Percentiles rank a stretch among this genome's conserved stretches.
phyloP scores from a whole-genome alignment of 2,797 vertebrate species.

The Tympanoctomys barrerae region DNA sequence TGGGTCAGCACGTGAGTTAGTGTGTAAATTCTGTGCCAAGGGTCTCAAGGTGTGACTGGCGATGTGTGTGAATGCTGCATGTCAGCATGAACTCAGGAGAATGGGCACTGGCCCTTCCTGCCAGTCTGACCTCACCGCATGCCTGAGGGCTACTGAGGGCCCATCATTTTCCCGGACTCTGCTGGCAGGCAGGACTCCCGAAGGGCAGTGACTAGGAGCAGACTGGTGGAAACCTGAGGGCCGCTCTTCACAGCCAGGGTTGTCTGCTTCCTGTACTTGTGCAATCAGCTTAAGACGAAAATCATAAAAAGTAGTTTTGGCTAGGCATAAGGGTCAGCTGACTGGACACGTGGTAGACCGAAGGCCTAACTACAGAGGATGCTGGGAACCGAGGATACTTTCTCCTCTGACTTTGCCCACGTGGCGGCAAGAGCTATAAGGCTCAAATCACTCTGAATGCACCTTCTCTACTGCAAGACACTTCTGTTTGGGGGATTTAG shows the following conservation, averaged over 20 bases:
- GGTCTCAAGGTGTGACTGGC: neutral
- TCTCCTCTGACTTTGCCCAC: neutral
- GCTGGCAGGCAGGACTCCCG: neutral
- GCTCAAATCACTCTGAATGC: neutral
- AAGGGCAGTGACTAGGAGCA: neutral
- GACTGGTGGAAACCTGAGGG: neutral
- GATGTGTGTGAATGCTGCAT: neutral
- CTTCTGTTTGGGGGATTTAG: neutral
- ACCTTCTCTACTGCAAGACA: neutral
- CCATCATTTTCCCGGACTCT: neutral
- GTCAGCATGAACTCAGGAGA: neutral
- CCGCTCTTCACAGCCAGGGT: neutral
- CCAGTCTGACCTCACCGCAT: accelerated
- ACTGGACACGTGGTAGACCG: neutral
- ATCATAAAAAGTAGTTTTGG: neutral
- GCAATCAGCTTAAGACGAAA: constrained; percentile 26
- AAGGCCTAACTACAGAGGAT: neutral
- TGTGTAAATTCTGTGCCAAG: neutral
- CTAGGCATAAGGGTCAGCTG: neutral
- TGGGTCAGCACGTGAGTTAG: neutral
- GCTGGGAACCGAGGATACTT: neutral
- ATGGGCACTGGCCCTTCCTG: accelerated
- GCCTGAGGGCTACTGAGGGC: neutral
- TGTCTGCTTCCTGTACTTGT: neutral
- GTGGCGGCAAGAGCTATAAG: neutral